A percentile compares a stretch with the other conserved stretches of the same genome.
Conservation (phyloP, 92 coral and sea anemone genomes). For the Siderastrea siderea region DNA sequence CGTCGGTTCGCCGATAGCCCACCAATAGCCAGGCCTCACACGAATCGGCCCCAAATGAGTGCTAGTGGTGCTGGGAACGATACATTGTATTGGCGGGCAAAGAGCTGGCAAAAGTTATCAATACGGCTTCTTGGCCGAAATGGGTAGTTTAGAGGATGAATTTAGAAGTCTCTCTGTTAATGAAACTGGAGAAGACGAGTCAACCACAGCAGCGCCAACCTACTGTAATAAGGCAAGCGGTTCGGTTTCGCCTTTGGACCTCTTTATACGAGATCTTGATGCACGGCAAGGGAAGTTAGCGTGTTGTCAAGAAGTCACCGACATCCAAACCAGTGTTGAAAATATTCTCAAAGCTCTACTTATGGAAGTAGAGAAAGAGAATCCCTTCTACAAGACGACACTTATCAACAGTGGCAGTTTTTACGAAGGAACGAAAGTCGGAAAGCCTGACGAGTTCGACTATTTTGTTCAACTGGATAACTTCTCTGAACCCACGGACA, state of each 20-base stretch:
- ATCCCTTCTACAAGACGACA: conserved; percentile 32
- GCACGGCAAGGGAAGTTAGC: conserved; percentile 24
- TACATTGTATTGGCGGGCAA: too few relatives aligned
- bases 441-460: conserved; percentile 69
- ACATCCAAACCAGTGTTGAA: conserved; percentile 30
- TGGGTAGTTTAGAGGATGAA: neutral
- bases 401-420: conserved; percentile 33
- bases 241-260: neutral
- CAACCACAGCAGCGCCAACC: neutral
- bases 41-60: too few relatives aligned
- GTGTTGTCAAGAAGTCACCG: conserved; percentile 27
- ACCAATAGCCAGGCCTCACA: too few relatives aligned
- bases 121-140: neutral
- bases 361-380: neutral
- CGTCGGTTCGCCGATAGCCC: too few relatives aligned
- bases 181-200: neutral
- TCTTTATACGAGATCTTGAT: conserved; percentile 5
- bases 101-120: too few relatives aligned
- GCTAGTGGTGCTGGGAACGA: too few relatives aligned
- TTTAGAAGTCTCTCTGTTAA: neutral
- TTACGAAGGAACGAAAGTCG: conserved; percentile 21
- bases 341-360: conserved; percentile 12
- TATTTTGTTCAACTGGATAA: conserved; percentile 36
- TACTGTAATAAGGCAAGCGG: neutral
- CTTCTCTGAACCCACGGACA: conserved; percentile 22